Conservation (phyloP, 2,113 vertebrate genomes). For the Clarias batrachus region DNA sequence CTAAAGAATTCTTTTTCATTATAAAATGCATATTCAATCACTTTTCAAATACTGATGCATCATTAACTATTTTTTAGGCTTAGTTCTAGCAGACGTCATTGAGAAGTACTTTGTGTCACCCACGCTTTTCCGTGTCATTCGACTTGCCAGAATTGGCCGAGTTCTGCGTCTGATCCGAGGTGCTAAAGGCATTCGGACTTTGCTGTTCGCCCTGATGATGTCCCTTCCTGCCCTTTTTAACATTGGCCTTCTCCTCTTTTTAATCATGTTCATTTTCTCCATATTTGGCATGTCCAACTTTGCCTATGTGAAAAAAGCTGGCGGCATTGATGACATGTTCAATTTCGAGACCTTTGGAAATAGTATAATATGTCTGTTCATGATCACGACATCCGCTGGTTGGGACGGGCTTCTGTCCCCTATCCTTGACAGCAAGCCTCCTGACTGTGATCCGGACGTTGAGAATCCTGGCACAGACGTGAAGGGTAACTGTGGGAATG, state of each 20-base stretch:
- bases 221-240: conserved; percentile 96
- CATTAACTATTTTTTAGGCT: conserved; percentile 68
- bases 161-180: conserved; percentile 89
- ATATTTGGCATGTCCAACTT: conserved; percentile 98
- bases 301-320: conserved; percentile 87
- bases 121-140: conserved; percentile 91
- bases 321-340: conserved; percentile 88
- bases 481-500: conserved; percentile 84
- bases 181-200: conserved; percentile 92
- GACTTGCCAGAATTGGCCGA: conserved; percentile 88
- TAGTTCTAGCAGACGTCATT: conserved; percentile 87
- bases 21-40: neutral
- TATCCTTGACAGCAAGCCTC: conserved; percentile 83
- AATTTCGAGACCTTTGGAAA: conserved; percentile 97
- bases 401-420: conserved; percentile 91
- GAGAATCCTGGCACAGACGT: conserved; percentile 81
- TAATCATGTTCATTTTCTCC: conserved; percentile 97
- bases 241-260: conserved; percentile 91
- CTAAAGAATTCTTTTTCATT: too few relatives aligned
- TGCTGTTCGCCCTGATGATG: conserved; percentile 97
- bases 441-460: conserved; percentile 82
- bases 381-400: conserved; percentile 91
- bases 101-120: conserved; percentile 94
- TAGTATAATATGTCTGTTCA: conserved; percentile 94
- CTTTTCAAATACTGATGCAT: neutral